Evolutionary conservation across 2,797 vertebrate genomes (phyloP).

Genomic region (Enteromius anoplus): DNA sequence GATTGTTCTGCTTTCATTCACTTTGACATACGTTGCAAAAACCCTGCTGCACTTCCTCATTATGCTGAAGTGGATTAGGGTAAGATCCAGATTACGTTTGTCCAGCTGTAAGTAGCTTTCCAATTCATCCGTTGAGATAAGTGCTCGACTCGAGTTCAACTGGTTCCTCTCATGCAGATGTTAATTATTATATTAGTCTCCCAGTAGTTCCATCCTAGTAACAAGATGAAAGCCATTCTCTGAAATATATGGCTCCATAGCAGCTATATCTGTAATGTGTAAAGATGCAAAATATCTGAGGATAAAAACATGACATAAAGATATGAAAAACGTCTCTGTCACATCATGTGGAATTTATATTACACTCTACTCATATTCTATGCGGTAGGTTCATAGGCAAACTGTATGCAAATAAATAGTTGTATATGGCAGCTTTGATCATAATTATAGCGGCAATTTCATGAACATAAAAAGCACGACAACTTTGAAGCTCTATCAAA

Average conservation of each 20-base stretch:
- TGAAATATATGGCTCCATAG: slow-evolving; percentile 59
- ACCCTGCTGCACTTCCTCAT: slow-evolving; percentile 22
- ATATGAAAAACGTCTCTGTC: slow-evolving; percentile 67
- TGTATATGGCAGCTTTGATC: slow-evolving; percentile 50
- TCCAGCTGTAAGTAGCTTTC: slow-evolving; percentile 27
- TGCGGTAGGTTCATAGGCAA: slow-evolving; percentile 49
- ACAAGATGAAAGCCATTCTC: slow-evolving; percentile 61
- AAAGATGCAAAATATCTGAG: slow-evolving; percentile 58
- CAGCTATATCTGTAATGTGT: slow-evolving; percentile 53
- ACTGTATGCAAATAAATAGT: slow-evolving; percentile 56
- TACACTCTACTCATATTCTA: slow-evolving; percentile 62
- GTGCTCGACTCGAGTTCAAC: neutral
- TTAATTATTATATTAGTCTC: slow-evolving; percentile 28
- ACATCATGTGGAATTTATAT: slow-evolving; percentile 64
- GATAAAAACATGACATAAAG: slow-evolving; percentile 68
- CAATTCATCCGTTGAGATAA: slow-evolving; percentile 4
- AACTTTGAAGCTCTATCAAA: slow-evolving; percentile 53
- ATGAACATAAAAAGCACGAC: slow-evolving; percentile 54
- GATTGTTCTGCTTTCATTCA: slow-evolving; percentile 4
- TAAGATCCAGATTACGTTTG: slow-evolving; percentile 41
- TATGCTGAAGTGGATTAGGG: slow-evolving; percentile 35
- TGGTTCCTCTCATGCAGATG: slow-evolving; percentile 3
- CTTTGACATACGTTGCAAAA: slow-evolving; percentile 8
- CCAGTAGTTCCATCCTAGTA: slow-evolving; percentile 18
- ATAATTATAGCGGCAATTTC: slow-evolving; percentile 71